These are phyloP conservation scores for Chionodraco myersi DNA, from an alignment of 2,113 vertebrate genomes.

Conservation along the genomic window DNA sequence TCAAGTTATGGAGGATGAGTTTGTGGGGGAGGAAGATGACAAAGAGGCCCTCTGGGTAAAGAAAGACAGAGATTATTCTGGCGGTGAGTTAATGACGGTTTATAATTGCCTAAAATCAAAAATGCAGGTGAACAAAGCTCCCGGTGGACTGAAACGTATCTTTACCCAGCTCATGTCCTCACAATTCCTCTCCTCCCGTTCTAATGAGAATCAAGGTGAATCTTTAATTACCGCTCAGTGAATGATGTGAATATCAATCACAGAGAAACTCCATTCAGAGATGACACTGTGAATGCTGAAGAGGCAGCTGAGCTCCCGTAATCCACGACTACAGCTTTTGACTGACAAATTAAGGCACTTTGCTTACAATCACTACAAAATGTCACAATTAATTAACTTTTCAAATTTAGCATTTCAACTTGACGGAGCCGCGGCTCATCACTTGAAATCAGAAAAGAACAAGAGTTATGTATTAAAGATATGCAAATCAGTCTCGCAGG, in stretches of 20 bases:
- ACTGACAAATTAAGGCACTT: background rate
- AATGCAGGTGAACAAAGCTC: constrained; percentile 13
- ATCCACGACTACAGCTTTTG: background rate
- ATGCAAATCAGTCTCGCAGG: background rate
- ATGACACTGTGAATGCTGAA: background rate
- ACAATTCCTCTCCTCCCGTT: constrained; percentile 9
- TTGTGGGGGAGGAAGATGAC: background rate
- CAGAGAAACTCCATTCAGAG: background rate
- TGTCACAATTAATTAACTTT: background rate
- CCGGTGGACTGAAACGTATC: constrained; percentile 7
- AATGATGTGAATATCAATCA: constrained; percentile 41
- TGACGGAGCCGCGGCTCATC: background rate
- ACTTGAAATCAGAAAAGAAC: constrained; percentile 20
- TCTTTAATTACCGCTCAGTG: background rate
- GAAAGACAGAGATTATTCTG: background rate
- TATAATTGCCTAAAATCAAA: constrained; percentile 23
- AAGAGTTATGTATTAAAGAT: constrained; percentile 12
- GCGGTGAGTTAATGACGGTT: constrained; percentile 19
- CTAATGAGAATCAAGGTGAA: constrained; percentile 27
- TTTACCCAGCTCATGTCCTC: background rate
- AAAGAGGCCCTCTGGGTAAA: background rate
- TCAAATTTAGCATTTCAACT: background rate
- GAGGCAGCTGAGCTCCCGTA: background rate
- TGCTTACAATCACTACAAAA: too few relatives aligned
- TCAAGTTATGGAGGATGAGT: background rate